phyloP scores from a whole-genome alignment of 1,140 invertebrate genomes.

The Camponotus vicinus region DNA sequence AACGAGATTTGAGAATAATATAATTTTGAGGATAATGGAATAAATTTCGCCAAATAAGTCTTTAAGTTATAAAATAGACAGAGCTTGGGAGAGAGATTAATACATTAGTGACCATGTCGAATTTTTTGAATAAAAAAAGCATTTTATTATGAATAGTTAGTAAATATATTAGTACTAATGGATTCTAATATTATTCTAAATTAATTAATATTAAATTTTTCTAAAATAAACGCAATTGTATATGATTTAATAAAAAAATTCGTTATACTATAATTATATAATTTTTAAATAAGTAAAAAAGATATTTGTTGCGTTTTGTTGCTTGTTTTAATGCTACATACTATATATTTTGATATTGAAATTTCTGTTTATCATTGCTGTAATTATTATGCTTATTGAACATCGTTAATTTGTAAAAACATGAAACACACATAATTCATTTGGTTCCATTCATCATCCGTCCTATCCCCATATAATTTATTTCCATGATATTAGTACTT shows the following conservation, averaged over 20 bases:
- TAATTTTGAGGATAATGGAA: too few species aligned
- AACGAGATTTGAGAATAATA: background rate
- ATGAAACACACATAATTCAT: constrained; percentile 32
- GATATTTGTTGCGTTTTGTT: background rate
- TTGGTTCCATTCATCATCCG: constrained; percentile 1
- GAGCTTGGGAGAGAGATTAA: background rate
- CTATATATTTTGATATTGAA: background rate
- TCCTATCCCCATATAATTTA: constrained; percentile 29
- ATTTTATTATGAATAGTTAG: background rate
- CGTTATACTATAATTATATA: background rate
- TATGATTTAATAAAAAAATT: too few species aligned
- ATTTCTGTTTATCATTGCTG: background rate
- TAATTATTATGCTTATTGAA: constrained; percentile 10
- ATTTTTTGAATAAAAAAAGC: background rate
- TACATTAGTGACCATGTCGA: background rate
- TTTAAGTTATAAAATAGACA: background rate
- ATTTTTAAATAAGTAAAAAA: background rate
- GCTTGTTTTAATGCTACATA: background rate
- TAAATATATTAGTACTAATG: background rate
- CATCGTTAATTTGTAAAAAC: constrained; percentile 11
- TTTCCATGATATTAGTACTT: constrained; percentile 24
- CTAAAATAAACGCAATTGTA: too few species aligned
- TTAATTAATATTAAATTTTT: too few species aligned
- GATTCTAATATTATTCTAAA: too few species aligned
- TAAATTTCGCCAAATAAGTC: background rate